Conservation (phyloP, 2,113 vertebrate species). For the zebrafish (Danio rerio) region GRCz12tu NC_133180.1:60691001-60691500, state of each 20-base stretch:
- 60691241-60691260: constrained; percentile 31
- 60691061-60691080: constrained; percentile 7
- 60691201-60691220: constrained; percentile 8
- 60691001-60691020: constrained; percentile 66
- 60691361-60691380: constrained; percentile 29
- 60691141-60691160: constrained; percentile 2
- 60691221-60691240: constrained; percentile 29
- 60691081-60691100: constrained; percentile 15
- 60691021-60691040: constrained; percentile 54
- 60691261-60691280: constrained; percentile 15
- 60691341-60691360: constrained; percentile 63
- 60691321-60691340: constrained; percentile 62
- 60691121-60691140: constrained; percentile 5
- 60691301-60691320: background rate
- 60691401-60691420: background rate
- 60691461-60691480: no score
- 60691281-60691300: background rate
- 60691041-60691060: constrained; percentile 26
- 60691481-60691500: no score
- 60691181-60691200: constrained; percentile 17
- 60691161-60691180: background rate
- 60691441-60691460: no score
- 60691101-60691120: constrained; percentile 20
- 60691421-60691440: background rate
- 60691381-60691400: background rate